These are phyloP conservation scores for Xerus rutilus DNA, from an alignment of 2,797 vertebrate genomes.

Conservation along the genomic window DNA sequence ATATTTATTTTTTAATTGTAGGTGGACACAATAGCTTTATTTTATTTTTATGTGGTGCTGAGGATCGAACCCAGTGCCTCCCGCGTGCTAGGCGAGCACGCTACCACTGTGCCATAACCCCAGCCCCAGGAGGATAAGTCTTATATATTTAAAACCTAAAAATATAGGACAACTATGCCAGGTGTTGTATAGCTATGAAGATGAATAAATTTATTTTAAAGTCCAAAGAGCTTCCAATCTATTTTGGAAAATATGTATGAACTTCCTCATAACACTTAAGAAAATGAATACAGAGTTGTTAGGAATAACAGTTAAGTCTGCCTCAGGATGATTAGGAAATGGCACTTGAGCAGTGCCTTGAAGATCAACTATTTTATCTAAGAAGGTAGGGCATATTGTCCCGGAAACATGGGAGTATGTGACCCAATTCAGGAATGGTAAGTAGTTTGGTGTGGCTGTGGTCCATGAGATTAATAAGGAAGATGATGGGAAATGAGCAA, in stretches of 20 bases:
- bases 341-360: not conserved
- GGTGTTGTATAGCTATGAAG: not conserved
- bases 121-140: not conserved
- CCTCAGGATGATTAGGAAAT: not conserved
- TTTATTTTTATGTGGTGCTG: too few species aligned
- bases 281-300: not conserved
- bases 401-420: not conserved
- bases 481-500: not conserved
- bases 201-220: not conserved
- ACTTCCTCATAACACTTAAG: not conserved
- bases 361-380: constrained; percentile 1
- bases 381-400: not conserved
- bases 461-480: not conserved
- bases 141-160: not conserved
- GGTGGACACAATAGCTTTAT: too few species aligned
- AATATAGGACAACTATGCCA: not conserved
- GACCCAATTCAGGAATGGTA: not conserved
- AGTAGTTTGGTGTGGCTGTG: not conserved
- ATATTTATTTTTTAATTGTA: too few species aligned
- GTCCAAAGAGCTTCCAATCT: not conserved
- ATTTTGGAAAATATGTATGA: not conserved
- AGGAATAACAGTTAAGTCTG: not conserved
- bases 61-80: too few species aligned
- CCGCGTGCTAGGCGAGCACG: too few species aligned
- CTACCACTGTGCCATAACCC: too few species aligned